Evolutionary conservation across 2,888 invertebrate species (phyloP).

Genomic region (Tolmerus cingulatus): DNA sequence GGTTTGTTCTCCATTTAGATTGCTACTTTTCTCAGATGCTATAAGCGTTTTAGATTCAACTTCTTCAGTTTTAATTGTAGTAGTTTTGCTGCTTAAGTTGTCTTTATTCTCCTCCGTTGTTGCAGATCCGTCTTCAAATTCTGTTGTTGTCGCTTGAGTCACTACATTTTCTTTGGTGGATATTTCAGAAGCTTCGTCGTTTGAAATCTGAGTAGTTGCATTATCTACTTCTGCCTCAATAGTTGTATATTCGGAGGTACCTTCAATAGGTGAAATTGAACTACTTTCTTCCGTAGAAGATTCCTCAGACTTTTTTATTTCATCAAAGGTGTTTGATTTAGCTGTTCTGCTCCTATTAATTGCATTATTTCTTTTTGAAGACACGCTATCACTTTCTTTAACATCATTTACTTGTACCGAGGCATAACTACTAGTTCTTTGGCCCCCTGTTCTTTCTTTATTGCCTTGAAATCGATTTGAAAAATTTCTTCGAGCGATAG

Average conservation of each 20-base stretch:
- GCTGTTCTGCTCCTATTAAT: not conserved
- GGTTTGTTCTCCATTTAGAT: not conserved
- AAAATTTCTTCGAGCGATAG: not conserved
- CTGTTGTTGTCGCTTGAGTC: not conserved
- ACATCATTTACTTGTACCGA: not conserved
- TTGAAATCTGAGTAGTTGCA: not conserved
- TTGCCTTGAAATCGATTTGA: not conserved
- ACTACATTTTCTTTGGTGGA: not conserved
- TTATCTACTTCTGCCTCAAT: not conserved
- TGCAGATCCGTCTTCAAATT: not conserved
- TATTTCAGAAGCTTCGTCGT: not conserved
- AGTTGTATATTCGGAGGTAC: not conserved
- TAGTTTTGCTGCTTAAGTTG: not conserved
- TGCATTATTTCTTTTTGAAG: not conserved
- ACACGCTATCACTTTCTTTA: not conserved
- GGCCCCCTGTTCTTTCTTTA: not conserved
- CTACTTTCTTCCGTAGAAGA: not conserved
- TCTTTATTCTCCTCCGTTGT: not conserved
- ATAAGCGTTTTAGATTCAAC: not conserved
- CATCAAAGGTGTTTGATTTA: not conserved
- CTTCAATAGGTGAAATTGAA: not conserved
- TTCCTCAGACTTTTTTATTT: not conserved
- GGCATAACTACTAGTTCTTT: not conserved
- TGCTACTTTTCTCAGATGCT: not conserved
- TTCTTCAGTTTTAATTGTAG: not conserved